A percentile compares a stretch with the other conserved stretches of the same genome.
Conservation (phyloP, 2,113 vertebrate species). For the Epinephelus lanceolatus region DNA sequence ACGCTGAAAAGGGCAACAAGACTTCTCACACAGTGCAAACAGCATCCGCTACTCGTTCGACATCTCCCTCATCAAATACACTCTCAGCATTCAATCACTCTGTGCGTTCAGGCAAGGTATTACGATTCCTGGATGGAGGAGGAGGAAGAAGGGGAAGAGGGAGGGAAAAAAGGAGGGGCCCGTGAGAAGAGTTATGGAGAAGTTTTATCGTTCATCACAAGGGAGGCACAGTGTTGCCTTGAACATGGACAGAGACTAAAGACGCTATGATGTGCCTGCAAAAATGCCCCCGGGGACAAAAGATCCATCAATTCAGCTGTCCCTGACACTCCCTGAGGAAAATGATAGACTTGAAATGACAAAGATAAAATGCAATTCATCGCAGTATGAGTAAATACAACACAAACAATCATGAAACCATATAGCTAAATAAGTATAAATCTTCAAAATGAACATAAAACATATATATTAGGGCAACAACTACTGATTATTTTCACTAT, state of each 20-base stretch:
- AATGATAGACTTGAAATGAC: constrained; percentile 47
- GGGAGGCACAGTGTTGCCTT: constrained; percentile 68
- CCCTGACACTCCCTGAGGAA: constrained; percentile 45
- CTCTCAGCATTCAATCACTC: constrained; percentile 51
- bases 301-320: constrained; percentile 61
- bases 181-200: constrained; percentile 64
- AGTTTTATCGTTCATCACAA: constrained; percentile 66
- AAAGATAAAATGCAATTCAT: constrained; percentile 16
- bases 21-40: constrained; percentile 20
- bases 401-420: not conserved
- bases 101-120: constrained; percentile 47
- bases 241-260: constrained; percentile 78
- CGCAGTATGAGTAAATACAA: constrained; percentile 33
- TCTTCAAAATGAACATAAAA: not conserved
- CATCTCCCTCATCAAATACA: constrained; percentile 44
- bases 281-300: constrained; percentile 55
- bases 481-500: too few species aligned
- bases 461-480: not conserved
- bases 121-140: constrained; percentile 15
- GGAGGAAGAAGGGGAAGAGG: constrained; percentile 8
- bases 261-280: constrained; percentile 65
- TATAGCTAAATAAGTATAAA: not conserved
- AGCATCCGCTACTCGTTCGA: constrained; percentile 28
- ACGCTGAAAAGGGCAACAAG: constrained; percentile 24
- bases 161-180: not conserved